A percentile compares a stretch with the other conserved stretches of the same genome.
These are phyloP conservation scores for Crossaster papposus DNA, from an alignment of 53 echinoderm and acorn worm species.

Conservation along the genomic window DNA sequence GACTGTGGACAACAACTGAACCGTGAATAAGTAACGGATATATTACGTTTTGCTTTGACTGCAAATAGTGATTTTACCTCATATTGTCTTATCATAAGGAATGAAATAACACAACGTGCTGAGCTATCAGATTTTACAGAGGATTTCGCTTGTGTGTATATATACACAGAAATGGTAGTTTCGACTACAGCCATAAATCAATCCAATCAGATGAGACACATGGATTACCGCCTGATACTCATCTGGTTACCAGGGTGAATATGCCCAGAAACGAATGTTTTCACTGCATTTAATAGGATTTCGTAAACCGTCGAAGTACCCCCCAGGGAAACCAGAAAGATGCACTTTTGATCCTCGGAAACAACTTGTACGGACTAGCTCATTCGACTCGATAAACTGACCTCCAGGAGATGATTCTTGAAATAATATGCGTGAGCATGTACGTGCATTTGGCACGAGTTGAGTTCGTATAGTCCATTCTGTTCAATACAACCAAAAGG, in stretches of 20 bases:
- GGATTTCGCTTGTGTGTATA: not conserved
- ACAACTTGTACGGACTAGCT: conserved; percentile 51
- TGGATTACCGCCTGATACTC: conserved; percentile 30
- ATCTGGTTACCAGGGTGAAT: conserved; percentile 51
- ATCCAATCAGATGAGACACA: conserved; percentile 47
- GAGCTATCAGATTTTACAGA: not conserved
- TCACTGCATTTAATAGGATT: conserved; percentile 57
- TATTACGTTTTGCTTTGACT: not conserved
- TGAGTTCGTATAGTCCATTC: not conserved
- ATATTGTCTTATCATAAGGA: not conserved
- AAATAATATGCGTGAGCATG: conserved; percentile 32
- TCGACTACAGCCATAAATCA: not conserved
- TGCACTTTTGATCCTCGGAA: conserved; percentile 55
- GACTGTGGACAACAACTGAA: no score
- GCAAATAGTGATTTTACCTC: not conserved
- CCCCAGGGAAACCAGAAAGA: conserved; percentile 36
- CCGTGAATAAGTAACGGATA: not conserved
- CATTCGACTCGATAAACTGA: conserved; percentile 38
- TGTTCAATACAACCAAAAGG: not conserved
- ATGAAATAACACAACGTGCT: not conserved
- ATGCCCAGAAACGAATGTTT: conserved; percentile 30
- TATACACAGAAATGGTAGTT: not conserved
- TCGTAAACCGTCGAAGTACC: conserved; percentile 29
- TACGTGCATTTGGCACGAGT: not conserved
- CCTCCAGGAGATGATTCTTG: conserved; percentile 2